phyloP scores from a whole-genome alignment of 2,113 vertebrate species.

The Larimichthys crocea region DNA sequence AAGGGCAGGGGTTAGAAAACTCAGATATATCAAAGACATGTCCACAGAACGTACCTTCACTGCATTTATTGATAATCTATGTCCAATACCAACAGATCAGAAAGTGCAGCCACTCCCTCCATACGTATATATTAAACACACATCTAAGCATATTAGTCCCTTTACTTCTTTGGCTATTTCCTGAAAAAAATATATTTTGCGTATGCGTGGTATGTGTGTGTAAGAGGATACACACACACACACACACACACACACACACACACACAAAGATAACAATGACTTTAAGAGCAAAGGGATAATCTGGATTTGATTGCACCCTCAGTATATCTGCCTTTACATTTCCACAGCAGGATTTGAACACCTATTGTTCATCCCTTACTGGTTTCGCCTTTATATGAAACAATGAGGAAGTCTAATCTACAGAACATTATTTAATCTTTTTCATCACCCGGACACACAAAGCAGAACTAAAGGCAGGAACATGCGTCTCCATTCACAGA shows the following conservation, averaged over 20 bases:
- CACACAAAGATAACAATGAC: background rate
- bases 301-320: slow-evolving; percentile 44
- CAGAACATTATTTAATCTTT: slow-evolving; percentile 20
- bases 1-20: slow-evolving; percentile 64
- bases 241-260: background rate
- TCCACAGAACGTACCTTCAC: slow-evolving; percentile 31
- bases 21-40: slow-evolving; percentile 66
- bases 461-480: background rate
- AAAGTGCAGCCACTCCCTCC: slow-evolving; percentile 10
- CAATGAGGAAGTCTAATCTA: background rate
- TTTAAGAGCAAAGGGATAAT: slow-evolving; percentile 39
- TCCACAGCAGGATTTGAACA: slow-evolving; percentile 29
- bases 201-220: background rate
- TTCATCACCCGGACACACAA: background rate
- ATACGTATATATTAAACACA: background rate
- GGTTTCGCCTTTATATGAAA: slow-evolving; percentile 3
- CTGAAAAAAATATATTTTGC: background rate
- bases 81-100: slow-evolving; percentile 39
- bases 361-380: slow-evolving; percentile 13
- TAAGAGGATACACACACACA: background rate
- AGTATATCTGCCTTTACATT: slow-evolving; percentile 19
- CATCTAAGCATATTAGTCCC: background rate
- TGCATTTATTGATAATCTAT: slow-evolving; percentile 30
- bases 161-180: background rate
- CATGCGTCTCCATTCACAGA: background rate